phyloP scores from a whole-genome alignment of 2,113 vertebrate genomes.

The Glaucomys volans region DNA sequence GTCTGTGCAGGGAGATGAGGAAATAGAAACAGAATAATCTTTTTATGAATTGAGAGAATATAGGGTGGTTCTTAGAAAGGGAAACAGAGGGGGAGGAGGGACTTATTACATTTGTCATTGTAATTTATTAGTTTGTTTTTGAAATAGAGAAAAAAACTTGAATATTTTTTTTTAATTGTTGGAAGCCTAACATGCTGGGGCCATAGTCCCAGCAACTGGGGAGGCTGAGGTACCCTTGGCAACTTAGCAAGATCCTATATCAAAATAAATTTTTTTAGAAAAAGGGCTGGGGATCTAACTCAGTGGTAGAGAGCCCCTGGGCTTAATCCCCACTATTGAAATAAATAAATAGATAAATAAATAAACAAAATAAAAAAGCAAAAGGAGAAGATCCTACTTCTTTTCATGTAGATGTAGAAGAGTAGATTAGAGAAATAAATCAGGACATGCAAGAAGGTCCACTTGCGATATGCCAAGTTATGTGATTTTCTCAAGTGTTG shows the following conservation, averaged over 20 bases:
- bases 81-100: background rate
- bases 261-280: too few relatives aligned
- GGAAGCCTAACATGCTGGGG: too few relatives aligned
- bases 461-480: background rate
- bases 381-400: constrained; percentile 34
- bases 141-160: background rate
- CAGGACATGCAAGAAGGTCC: background rate
- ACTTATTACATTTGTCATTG: constrained; percentile 4
- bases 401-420: background rate
- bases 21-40: background rate
- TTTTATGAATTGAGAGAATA: constrained; percentile 2
- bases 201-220: too few relatives aligned
- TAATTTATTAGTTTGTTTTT: constrained; percentile 38
- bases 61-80: constrained; percentile 20
- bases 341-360: too few relatives aligned
- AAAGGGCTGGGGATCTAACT: too few relatives aligned
- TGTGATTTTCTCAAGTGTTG: background rate
- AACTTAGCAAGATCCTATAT: too few relatives aligned
- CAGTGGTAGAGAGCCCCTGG: too few relatives aligned
- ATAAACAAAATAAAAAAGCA: background rate
- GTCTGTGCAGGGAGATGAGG: background rate
- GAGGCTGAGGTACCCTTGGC: too few relatives aligned
- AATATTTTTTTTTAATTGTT: constrained; percentile 35
- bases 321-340: too few relatives aligned
- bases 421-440: background rate